phyloP scores from a whole-genome alignment of 2,888 invertebrate genomes.

The Baronia brevicornis region DNA sequence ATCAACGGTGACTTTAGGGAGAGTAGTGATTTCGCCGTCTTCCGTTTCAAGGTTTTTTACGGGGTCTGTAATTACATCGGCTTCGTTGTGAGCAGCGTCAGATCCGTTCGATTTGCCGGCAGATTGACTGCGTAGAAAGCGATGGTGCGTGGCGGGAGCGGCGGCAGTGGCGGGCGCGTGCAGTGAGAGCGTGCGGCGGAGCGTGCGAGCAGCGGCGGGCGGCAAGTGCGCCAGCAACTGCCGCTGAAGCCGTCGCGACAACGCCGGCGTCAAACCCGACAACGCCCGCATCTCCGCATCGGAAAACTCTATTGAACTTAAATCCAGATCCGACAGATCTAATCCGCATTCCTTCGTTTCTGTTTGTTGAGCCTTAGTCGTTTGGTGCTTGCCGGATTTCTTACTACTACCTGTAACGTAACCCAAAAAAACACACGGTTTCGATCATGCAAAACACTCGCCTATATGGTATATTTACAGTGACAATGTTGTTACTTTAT shows the following conservation, averaged over 20 bases:
- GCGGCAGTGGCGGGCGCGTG: constrained; percentile 35
- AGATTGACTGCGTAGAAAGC: constrained; percentile 41
- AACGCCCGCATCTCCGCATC: constrained; percentile 79
- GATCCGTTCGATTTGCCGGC: constrained; percentile 11
- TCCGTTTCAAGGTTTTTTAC: background rate
- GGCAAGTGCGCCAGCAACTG: constrained; percentile 82
- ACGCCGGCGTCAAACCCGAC: constrained; percentile 77
- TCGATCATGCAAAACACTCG: constrained; percentile 73
- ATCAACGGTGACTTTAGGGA: constrained; percentile 3
- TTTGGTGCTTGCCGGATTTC: constrained; percentile 53
- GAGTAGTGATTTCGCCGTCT: background rate
- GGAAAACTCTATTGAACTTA: constrained; percentile 80
- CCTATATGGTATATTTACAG: constrained; percentile 65
- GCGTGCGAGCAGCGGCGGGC: constrained; percentile 79
- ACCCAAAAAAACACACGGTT: constrained; percentile 70
- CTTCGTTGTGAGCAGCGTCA: constrained; percentile 11
- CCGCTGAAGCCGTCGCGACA: constrained; percentile 82
- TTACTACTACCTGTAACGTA: constrained; percentile 68
- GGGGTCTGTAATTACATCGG: constrained; percentile 1
- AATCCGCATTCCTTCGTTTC: constrained; percentile 36
- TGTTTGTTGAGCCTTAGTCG: constrained; percentile 32
- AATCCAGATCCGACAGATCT: constrained; percentile 79
- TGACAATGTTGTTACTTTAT: constrained; percentile 27
- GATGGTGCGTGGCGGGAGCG: constrained; percentile 37
- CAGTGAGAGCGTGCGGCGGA: constrained; percentile 80